Percentiles rank a stretch among this genome's conserved stretches.
These are phyloP conservation scores for Prionailurus viverrinus DNA, from an alignment of 2,113 vertebrate species.

Conservation along the genomic window DNA sequence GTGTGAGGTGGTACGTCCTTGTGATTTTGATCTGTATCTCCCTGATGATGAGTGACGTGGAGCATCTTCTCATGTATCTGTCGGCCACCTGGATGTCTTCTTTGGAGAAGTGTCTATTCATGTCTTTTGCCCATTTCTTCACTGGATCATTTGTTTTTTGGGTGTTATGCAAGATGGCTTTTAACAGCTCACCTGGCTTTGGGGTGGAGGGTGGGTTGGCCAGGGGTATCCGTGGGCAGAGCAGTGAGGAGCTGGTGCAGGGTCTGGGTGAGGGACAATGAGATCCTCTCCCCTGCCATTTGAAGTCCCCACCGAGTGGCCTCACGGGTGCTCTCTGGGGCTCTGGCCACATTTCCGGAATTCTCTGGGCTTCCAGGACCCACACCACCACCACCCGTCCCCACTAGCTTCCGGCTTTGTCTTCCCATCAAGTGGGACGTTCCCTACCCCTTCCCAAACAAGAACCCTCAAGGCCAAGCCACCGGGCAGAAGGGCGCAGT, in stretches of 20 bases:
- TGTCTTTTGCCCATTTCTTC: too few species aligned
- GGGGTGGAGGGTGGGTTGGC: accelerated
- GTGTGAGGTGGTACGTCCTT: too few species aligned
- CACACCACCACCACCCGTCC: accelerated
- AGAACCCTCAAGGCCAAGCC: neutral
- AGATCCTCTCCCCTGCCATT: neutral
- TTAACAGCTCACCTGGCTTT: neutral
- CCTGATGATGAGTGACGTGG: too few species aligned
- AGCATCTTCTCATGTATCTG: too few species aligned
- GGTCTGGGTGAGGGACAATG: accelerated
- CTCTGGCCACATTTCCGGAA: neutral
- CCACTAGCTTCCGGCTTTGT: neutral
- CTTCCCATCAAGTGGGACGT: neutral
- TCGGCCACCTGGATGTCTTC: too few species aligned
- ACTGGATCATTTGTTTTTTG: too few species aligned
- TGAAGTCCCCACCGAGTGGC: too few species aligned
- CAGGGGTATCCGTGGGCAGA: accelerated
- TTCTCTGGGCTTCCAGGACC: neutral
- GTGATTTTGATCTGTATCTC: too few species aligned
- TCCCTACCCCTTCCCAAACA: too few species aligned
- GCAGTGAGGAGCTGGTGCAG: neutral
- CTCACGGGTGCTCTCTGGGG: neutral
- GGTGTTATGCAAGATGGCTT: too few species aligned
- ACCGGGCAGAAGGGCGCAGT: accelerated
- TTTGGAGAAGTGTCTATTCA: too few species aligned